Evolutionary conservation across 2,888 invertebrate species (phyloP), one percentile per base, ranked within the genome.

Genomic region (Drosophila pseudotakahashii): DNA sequence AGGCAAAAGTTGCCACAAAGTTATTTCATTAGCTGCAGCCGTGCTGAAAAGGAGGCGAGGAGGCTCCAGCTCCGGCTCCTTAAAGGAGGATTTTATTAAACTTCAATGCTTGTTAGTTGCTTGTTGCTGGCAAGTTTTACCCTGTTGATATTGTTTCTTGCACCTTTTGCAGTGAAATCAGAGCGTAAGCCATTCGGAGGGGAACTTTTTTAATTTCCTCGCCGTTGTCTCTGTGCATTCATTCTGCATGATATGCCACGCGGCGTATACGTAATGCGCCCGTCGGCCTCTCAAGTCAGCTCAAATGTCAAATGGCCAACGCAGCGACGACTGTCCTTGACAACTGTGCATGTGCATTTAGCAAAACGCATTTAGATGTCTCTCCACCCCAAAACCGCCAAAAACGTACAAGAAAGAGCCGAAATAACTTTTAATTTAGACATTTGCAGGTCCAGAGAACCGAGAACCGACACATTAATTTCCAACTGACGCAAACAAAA

Each of bases 371-470:
- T 52, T 77, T 77, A 71, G 74, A 48, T 68, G 53, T 37, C 36
- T 14, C 11, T 36, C 47, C 32, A 23, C 34, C 62, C 26, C 26
- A 62, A 57, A 41, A 41, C 39, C 7, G 13, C 7, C 7, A 23
- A 74, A 16, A 55, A 58, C 66, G 26, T 69, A 57, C 19, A 19
- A 19, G 53, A 50, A 52, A 70, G 79, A 66, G 48, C 64, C 60
- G 66, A 77, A 78, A 81, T 77, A 76, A 82, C 61, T 83, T 84
- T 83, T 82, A 83, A 80, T 84, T 83, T 84, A 79, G 82, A 81
- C 80, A 81, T 78, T 81, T 81, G 66, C 74, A 69, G 83, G 76
- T 71, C 79, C 70, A 81, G 69, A 72, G 76, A 74, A 59, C 59
- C 19, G 19, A 19, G 19, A 19, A 59, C 59, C 53, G 67, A 81